Percentiles rank a stretch among this genome's conserved stretches.
These are phyloP conservation scores for Alethe castanea DNA, from an alignment of 2,113 vertebrate genomes.

Conservation along the genomic window DNA sequence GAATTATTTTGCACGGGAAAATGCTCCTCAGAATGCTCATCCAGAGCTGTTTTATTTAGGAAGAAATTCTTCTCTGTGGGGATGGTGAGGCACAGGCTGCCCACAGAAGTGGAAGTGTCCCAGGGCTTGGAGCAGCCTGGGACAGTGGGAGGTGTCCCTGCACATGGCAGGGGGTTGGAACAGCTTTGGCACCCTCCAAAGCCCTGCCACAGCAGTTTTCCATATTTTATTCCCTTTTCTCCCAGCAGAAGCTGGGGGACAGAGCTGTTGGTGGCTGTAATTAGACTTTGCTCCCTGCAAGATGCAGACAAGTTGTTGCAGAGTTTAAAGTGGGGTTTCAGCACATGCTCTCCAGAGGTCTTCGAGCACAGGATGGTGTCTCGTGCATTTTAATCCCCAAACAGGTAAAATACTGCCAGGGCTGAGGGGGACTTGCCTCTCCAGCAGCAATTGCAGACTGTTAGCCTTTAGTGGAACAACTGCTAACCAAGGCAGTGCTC, in stretches of 20 bases:
- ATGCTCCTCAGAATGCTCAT: not conserved
- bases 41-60: not conserved
- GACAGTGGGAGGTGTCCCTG: not conserved
- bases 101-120: not conserved
- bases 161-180: not conserved
- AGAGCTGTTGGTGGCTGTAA: not conserved
- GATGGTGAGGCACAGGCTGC: not conserved
- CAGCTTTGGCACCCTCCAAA: not conserved
- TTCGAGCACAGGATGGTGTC: not conserved
- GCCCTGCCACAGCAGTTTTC: fast-evolving
- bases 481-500: not conserved
- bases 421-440: not conserved
- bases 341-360: not conserved
- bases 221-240: not conserved
- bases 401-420: not conserved
- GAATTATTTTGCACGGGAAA: constrained; percentile 34
- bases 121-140: not conserved
- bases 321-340: not conserved
- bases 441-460: not conserved
- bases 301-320: not conserved
- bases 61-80: not conserved
- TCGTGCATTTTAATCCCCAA: not conserved
- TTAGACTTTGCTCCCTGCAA: not conserved
- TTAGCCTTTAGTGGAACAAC: not conserved
- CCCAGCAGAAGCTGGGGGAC: fast-evolving